A percentile compares a stretch with the other conserved stretches of the same genome.
Evolutionary conservation across 2,888 invertebrate species (phyloP).

Genomic region (Caradrina kadenii): DNA sequence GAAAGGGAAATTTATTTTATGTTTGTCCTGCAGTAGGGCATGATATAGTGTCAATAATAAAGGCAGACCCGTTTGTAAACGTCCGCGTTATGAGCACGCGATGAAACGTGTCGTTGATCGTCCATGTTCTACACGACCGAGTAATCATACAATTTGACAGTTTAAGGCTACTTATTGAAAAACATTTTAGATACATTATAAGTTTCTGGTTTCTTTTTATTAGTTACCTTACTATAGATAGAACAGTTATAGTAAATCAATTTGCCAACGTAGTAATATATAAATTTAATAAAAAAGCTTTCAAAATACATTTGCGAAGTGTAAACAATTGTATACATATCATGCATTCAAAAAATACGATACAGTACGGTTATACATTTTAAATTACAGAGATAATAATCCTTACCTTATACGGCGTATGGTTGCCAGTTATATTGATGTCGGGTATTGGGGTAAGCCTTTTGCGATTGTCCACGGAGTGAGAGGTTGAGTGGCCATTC

Average conservation of each 20-base stretch:
- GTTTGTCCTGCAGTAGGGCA: neutral
- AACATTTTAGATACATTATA: no score
- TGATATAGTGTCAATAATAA: neutral
- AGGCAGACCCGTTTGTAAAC: neutral
- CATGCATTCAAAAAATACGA: no score
- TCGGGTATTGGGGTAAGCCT: conserved; percentile 93
- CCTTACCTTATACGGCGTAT: conserved; percentile 93
- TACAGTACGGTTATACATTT: no score
- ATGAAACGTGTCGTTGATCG: neutral
- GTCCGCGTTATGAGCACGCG: neutral
- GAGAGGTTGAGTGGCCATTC: conserved; percentile 89
- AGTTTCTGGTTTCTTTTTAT: no score
- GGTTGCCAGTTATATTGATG: conserved; percentile 92
- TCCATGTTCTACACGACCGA: neutral
- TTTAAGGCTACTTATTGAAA: no score
- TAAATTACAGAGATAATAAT: neutral
- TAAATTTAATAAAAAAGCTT: no score
- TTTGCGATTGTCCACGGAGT: conserved; percentile 88
- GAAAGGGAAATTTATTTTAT: no score
- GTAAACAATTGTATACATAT: no score
- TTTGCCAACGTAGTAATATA: neutral
- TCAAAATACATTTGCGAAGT: no score
- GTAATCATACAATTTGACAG: neutral
- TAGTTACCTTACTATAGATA: no score
- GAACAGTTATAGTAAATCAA: no score